phyloP scores from a whole-genome alignment of 2,888 invertebrate genomes.

The Spodoptera exigua region DNA sequence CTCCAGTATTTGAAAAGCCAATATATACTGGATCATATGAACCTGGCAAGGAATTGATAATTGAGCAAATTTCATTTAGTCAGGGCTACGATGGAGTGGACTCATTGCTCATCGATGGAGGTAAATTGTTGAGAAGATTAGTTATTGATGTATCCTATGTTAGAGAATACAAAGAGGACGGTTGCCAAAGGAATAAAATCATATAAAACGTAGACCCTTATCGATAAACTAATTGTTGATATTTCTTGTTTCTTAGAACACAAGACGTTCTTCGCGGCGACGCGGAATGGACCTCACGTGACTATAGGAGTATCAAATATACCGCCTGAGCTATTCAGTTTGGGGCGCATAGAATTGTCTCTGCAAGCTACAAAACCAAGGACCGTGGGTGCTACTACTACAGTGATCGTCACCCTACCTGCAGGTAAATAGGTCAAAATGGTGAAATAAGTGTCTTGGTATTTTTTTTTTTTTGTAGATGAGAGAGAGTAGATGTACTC shows the following conservation, averaged over 20 bases:
- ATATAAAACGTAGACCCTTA: too few species aligned
- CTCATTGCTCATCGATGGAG: slow-evolving; percentile 68
- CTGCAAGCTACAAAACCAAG: slow-evolving; percentile 71
- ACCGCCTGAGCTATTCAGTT: slow-evolving; percentile 66
- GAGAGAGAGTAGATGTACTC: too few species aligned
- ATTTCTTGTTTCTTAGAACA: slow-evolving; percentile 61
- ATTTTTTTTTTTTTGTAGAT: too few species aligned
- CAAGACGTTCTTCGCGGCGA: slow-evolving; percentile 59
- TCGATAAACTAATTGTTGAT: too few species aligned
- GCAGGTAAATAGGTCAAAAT: too few species aligned
- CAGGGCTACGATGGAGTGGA: slow-evolving; percentile 77
- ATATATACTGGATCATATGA: slow-evolving; percentile 73
- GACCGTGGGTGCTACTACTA: slow-evolving; percentile 76
- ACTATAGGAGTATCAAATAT: slow-evolving; percentile 60
- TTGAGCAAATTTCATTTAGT: slow-evolving; percentile 68
- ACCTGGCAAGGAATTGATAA: slow-evolving; percentile 59
- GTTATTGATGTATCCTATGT: too few species aligned
- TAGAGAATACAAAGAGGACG: too few species aligned
- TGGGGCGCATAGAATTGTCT: slow-evolving; percentile 66
- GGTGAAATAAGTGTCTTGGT: too few species aligned
- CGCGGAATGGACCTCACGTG: slow-evolving; percentile 53
- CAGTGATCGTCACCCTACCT: slow-evolving; percentile 73
- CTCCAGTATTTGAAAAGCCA: slow-evolving; percentile 72
- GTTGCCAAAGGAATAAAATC: too few species aligned
- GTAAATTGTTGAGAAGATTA: slow-evolving; percentile 57